A percentile compares a stretch with the other conserved stretches of the same genome.
phyloP scores from a whole-genome alignment of 1,140 invertebrate genomes.

The Diplogasteroides magnus region DNA sequence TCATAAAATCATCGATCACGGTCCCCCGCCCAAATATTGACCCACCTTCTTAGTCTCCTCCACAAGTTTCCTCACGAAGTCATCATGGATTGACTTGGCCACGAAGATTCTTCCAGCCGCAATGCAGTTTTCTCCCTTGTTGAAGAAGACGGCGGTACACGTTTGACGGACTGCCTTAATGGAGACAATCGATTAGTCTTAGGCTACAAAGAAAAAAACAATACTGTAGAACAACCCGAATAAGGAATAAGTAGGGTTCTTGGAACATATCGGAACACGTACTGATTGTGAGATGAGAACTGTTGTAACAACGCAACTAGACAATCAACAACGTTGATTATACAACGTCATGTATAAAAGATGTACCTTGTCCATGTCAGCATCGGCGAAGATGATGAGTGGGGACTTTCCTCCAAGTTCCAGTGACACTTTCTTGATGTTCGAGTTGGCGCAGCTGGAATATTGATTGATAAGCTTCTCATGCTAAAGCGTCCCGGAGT shows the following conservation, averaged over 20 bases:
- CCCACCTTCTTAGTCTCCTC: constrained; percentile 82
- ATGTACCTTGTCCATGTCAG: constrained; percentile 77
- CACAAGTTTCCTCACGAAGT: constrained; percentile 27
- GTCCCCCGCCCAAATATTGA: too few relatives aligned
- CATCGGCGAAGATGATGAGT: constrained; percentile 83
- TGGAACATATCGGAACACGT: too few relatives aligned
- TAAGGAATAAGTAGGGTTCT: too few relatives aligned
- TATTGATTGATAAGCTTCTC: not conserved
- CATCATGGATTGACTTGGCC: constrained; percentile 79
- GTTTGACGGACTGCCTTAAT: constrained; percentile 77
- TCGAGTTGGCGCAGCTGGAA: constrained; percentile 71
- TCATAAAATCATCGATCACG: constrained; percentile 13
- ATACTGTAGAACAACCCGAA: too few relatives aligned
- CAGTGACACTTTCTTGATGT: constrained; percentile 83
- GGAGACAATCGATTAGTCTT: too few relatives aligned
- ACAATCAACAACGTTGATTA: too few relatives aligned
- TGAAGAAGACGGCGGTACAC: constrained; percentile 90
- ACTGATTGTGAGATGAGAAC: too few relatives aligned
- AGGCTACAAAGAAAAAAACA: not conserved
- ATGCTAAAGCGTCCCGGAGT: not conserved
- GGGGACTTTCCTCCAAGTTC: constrained; percentile 93
- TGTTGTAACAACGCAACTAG: too few relatives aligned
- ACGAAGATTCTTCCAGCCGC: constrained; percentile 90
- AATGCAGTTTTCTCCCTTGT: constrained; percentile 97
- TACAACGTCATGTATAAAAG: too few relatives aligned